These are phyloP conservation scores for Himalopsyche anomala DNA, from an alignment of 2,888 invertebrate genomes.

Conservation along the genomic window DNA sequence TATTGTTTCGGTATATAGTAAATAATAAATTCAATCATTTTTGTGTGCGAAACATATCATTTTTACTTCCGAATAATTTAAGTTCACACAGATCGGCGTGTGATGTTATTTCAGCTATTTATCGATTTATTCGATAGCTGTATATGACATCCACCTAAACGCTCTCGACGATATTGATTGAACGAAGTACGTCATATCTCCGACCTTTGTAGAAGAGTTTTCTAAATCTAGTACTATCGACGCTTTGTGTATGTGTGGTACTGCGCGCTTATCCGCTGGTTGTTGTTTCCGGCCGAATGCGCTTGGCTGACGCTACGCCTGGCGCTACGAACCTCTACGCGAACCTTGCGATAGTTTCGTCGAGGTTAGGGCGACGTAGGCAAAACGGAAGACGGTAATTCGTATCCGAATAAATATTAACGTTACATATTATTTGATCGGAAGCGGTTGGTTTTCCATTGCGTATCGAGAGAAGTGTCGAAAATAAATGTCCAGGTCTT, in stretches of 20 bases:
- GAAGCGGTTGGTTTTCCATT: too few species aligned
- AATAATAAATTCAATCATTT: too few species aligned
- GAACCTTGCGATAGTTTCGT: constrained; percentile 11
- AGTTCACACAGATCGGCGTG: too few species aligned
- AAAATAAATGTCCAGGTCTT: too few species aligned
- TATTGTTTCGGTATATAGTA: too few species aligned
- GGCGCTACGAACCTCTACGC: constrained; percentile 40
- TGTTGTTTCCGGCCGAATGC: constrained; percentile 43
- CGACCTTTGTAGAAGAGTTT: constrained; percentile 10
- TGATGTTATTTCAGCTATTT: too few species aligned
- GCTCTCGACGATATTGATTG: background rate
- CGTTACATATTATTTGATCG: too few species aligned
- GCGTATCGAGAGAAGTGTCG: too few species aligned
- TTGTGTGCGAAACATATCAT: too few species aligned
- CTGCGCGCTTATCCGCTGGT: constrained; percentile 35
- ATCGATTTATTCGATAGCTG: too few species aligned
- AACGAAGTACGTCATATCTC: constrained; percentile 4
- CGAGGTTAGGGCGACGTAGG: background rate
- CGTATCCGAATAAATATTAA: background rate
- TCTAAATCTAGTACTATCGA: constrained; percentile 8
- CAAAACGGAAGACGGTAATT: background rate
- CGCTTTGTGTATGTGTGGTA: constrained; percentile 15
- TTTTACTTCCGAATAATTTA: too few species aligned
- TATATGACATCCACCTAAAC: too few species aligned
- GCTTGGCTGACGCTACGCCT: constrained; percentile 38